Base-by-base conservation (phyloP, 2,113 vertebrate genomes). In the Bucco capensis region DNA sequence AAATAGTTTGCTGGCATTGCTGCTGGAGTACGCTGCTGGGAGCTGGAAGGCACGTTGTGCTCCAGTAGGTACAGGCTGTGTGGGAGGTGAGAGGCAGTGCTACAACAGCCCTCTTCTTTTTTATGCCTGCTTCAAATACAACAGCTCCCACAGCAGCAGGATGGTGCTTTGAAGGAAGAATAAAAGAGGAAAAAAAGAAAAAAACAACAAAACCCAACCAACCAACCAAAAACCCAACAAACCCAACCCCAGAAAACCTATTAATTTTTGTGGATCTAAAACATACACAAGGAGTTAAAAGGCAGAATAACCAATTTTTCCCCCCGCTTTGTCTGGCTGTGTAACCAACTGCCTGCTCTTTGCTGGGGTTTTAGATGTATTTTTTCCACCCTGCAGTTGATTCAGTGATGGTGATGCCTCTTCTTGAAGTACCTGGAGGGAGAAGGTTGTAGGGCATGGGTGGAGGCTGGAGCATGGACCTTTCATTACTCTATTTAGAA, bases 1-100 rank as follows among this genome's bases (percentile, higher is more conserved):
- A 96, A 98, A 97, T 97, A 97, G 97, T 97, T 98, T 98, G 92
- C 98, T 98, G 98, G 97, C 96, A 82, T 73, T 80, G 95, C 90
- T 51, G 74, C 80, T 87, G 94, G 95, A 93, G 71, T 11, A 10
- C 31, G 70, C 88, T 89, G 76, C 44, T 46, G 69, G 78, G 89
- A 60, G 92, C 94, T 92, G 94, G 94, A 35, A 50, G 14, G 21
- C 3, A 3, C 1, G 1, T 6, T 9, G 49, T 54, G 70, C 76
- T 47, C 24, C 89, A 53, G 94, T 61, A 89, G 93, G 91, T 96
- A 82, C 1, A 5, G 86, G 61, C 62, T 64, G 82, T 4, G 86
- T 66, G 54, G 73, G 90, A 57, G 86, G 53, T 3, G 81, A 60
- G 75, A 78, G 76, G 73, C 19, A 14, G n/a, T 2, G 8, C 28